Evolutionary conservation across 2,888 invertebrate species (phyloP).

Genomic region (Endomychus coccineus): DNA sequence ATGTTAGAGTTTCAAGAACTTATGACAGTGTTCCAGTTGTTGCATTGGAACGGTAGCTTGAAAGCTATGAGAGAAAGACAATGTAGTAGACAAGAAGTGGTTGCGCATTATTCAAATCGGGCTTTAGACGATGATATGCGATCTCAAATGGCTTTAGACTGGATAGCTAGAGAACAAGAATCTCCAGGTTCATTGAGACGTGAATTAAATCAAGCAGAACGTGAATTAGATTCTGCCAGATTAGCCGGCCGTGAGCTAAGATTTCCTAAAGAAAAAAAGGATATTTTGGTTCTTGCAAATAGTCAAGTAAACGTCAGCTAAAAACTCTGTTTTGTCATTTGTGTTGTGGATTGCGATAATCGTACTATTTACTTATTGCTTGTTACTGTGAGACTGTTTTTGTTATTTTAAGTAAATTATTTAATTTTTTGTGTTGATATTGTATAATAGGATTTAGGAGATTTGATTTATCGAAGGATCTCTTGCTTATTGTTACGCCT

Average conservation of each 20-base stretch:
- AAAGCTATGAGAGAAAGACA: slow-evolving; percentile 93
- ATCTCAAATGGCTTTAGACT: slow-evolving; percentile 91
- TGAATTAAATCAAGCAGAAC: slow-evolving; percentile 77
- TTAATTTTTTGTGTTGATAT: slow-evolving; percentile 30
- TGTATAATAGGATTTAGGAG: slow-evolving; percentile 25
- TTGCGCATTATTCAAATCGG: slow-evolving; percentile 88
- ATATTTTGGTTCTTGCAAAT: slow-evolving; percentile 83
- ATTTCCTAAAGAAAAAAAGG: slow-evolving; percentile 93
- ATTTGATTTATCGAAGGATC: no score
- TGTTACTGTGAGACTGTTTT: slow-evolving; percentile 30
- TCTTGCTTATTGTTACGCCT: no score
- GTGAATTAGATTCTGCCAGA: slow-evolving; percentile 78
- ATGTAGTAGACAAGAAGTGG: slow-evolving; percentile 87
- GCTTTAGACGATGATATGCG: slow-evolving; percentile 93
- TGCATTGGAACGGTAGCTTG: slow-evolving; percentile 95
- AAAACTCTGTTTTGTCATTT: slow-evolving; percentile 15
- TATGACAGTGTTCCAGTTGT: slow-evolving; percentile 94
- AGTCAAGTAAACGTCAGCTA: slow-evolving; percentile 61
- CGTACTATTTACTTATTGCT: not conserved
- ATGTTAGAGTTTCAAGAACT: slow-evolving; percentile 95
- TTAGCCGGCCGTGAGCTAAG: slow-evolving; percentile 84
- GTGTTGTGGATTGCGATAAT: not conserved
- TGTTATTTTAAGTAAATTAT: slow-evolving; percentile 30
- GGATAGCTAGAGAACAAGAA: slow-evolving; percentile 79
- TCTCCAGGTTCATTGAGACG: slow-evolving; percentile 68